Evolutionary conservation across 2,797 vertebrate species (phyloP).

Genomic region (Atherinosoma microstoma): DNA sequence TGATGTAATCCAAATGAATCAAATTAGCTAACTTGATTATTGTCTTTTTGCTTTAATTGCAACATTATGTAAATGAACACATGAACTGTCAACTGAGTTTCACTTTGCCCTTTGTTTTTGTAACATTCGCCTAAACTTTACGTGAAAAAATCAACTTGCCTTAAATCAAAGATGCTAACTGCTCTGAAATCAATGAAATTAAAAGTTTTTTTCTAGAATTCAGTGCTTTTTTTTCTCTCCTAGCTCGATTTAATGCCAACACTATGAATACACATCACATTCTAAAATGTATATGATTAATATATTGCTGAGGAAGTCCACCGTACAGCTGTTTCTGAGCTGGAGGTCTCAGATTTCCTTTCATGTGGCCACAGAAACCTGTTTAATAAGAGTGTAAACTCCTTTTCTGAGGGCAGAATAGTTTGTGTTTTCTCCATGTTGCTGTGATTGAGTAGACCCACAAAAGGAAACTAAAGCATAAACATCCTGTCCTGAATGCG

Average conservation of each 20-base stretch:
- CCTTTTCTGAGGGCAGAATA: not conserved
- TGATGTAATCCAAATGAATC: too few relatives aligned
- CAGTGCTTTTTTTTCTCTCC: too few relatives aligned
- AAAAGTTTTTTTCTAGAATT: not conserved
- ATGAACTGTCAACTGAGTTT: too few relatives aligned
- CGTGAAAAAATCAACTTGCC: rapidly evolving
- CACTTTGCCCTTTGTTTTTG: not conserved
- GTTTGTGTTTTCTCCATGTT: not conserved
- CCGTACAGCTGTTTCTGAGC: too few relatives aligned
- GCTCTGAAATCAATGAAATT: rapidly evolving
- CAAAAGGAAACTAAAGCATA: not conserved
- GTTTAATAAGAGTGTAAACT: not conserved
- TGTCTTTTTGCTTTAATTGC: not conserved
- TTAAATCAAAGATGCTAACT: not conserved
- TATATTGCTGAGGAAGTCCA: too few relatives aligned
- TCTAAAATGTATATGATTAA: too few relatives aligned
- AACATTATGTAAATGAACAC: not conserved
- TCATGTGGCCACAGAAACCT: not conserved
- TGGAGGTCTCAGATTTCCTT: not conserved
- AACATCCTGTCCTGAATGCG: conserved; percentile 8
- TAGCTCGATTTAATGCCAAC: not conserved
- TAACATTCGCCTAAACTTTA: not conserved
- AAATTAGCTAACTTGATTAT: too few relatives aligned
- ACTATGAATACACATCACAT: not conserved
- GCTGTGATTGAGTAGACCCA: not conserved